Percentiles rank a stretch among this genome's conserved stretches.
phyloP scores from a whole-genome alignment of 2,888 invertebrate genomes.

The Eupelmus urozonus region DNA sequence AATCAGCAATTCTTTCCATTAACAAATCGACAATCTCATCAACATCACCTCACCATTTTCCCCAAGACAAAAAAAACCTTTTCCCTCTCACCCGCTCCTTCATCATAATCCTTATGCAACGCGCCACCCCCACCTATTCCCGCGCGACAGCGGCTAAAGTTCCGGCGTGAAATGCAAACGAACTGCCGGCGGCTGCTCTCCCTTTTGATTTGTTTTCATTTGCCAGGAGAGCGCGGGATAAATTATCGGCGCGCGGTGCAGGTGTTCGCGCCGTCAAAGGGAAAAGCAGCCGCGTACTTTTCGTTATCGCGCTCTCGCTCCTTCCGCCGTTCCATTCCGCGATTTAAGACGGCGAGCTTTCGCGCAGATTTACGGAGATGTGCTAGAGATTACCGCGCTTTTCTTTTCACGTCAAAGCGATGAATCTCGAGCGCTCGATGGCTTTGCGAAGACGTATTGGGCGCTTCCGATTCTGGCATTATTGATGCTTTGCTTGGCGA shows the following conservation, averaged over 20 bases:
- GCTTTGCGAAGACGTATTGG: too few relatives aligned
- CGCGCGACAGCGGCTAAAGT: background rate
- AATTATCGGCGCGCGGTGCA: conserved; percentile 44
- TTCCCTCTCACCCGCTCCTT: conserved; percentile 19
- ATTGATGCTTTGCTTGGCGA: too few relatives aligned
- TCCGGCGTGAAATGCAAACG: conserved; percentile 24
- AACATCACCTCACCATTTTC: background rate
- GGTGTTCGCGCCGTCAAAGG: conserved; percentile 4
- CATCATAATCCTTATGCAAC: too few relatives aligned
- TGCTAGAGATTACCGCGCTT: background rate
- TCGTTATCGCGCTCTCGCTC: background rate
- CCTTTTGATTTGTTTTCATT: conserved; percentile 54
- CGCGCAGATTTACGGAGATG: background rate
- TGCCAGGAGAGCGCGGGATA: conserved; percentile 43
- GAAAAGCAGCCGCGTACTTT: background rate
- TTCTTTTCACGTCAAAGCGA: background rate
- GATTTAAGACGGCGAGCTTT: conserved; percentile 21
- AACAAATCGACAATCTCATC: background rate
- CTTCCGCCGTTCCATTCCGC: background rate
- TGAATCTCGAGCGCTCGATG: conserved; percentile 6
- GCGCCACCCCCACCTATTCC: too few relatives aligned
- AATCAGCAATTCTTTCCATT: background rate
- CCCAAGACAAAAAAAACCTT: background rate
- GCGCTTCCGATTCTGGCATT: too few relatives aligned
- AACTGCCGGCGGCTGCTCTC: background rate